Evolutionary conservation across 1,140 invertebrate genomes (phyloP).

Genomic region (Conus ventricosus): DNA sequence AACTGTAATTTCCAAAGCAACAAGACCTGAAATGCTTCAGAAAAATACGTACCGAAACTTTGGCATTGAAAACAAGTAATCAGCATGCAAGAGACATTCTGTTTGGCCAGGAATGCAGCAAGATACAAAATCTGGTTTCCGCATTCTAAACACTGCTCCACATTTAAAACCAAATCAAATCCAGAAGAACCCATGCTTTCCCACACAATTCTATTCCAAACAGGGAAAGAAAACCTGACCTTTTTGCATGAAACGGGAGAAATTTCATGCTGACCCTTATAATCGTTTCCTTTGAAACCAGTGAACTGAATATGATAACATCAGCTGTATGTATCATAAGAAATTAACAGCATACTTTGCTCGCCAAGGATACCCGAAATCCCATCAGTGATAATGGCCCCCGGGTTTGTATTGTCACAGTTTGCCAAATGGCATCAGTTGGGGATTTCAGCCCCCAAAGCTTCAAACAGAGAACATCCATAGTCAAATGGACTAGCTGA

Average conservation of each 20-base stretch:
- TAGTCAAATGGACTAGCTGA: slow-evolving; percentile 49
- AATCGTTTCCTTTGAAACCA: slow-evolving; percentile 47
- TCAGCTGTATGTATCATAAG: slow-evolving; percentile 24
- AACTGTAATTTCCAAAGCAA: slow-evolving; percentile 34
- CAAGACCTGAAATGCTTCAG: slow-evolving; percentile 40
- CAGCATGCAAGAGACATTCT: slow-evolving; percentile 41
- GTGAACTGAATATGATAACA: slow-evolving; percentile 29
- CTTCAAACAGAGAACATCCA: slow-evolving; percentile 46
- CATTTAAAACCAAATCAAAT: slow-evolving; percentile 27
- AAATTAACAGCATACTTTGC: slow-evolving; percentile 43
- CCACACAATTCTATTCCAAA: slow-evolving; percentile 42
- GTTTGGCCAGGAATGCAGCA: slow-evolving; percentile 43
- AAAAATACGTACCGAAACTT: slow-evolving; percentile 45
- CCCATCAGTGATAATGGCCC: slow-evolving; percentile 51
- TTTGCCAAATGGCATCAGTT: neutral
- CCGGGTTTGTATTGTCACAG: slow-evolving; percentile 7
- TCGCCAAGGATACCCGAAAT: slow-evolving; percentile 42
- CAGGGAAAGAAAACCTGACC: slow-evolving; percentile 47
- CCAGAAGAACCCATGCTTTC: slow-evolving; percentile 42
- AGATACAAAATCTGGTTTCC: slow-evolving; percentile 42
- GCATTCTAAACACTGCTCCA: slow-evolving; percentile 41
- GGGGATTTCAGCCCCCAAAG: slow-evolving; percentile 38
- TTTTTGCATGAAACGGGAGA: slow-evolving; percentile 39
- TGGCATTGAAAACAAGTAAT: slow-evolving; percentile 43
- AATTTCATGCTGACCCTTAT: slow-evolving; percentile 49